A percentile compares a stretch with the other conserved stretches of the same genome.
phyloP scores from a whole-genome alignment of 2,888 invertebrate species.

The Aethes cnicana region DNA sequence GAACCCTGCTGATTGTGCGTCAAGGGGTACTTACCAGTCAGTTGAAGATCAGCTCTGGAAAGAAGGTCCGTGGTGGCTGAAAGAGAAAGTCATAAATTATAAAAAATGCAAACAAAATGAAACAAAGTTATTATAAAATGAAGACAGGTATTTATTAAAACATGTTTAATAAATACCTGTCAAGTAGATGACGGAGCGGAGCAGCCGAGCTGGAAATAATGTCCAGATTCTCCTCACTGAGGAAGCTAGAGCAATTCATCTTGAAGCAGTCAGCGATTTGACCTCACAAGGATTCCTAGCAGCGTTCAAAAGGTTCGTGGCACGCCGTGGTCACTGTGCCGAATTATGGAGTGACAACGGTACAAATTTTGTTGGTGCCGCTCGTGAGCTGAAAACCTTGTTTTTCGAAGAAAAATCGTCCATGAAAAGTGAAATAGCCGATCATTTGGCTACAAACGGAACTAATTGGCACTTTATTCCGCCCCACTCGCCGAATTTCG shows the following conservation, averaged over 20 bases:
- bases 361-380: conserved; percentile 4
- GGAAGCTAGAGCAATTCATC: background rate
- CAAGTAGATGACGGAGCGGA: background rate
- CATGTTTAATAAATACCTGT: background rate
- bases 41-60: background rate
- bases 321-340: conserved; percentile 28
- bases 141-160: background rate
- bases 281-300: conserved; percentile 36
- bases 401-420: background rate
- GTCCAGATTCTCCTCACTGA: background rate
- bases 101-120: background rate
- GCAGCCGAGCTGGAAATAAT: background rate
- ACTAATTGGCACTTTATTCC: conserved; percentile 6
- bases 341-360: conserved; percentile 32
- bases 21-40: background rate
- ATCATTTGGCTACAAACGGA: background rate
- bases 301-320: conserved; percentile 22
- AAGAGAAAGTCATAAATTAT: background rate
- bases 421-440: background rate
- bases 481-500: background rate
- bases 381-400: conserved; percentile 5
- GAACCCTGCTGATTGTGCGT: background rate
- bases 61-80: background rate
- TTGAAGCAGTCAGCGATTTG: conserved; percentile 15
- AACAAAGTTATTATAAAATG: background rate